Conservation (phyloP, 2,113 vertebrate species). For the Coryphaenoides rupestris region DNA sequence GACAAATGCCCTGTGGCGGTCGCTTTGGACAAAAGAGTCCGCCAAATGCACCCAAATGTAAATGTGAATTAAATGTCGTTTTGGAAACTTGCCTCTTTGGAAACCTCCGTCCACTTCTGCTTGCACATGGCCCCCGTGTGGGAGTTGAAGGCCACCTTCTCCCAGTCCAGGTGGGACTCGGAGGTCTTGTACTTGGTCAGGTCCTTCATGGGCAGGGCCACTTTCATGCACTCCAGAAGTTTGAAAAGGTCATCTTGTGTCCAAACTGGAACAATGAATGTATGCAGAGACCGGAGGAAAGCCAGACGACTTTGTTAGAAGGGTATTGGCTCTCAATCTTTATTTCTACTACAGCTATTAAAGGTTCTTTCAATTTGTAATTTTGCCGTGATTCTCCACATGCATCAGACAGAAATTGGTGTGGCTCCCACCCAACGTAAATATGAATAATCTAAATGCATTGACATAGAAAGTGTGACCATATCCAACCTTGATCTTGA, state of each 20-base stretch:
- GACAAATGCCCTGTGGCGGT: too few species aligned
- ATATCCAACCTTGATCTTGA: constrained; percentile 83
- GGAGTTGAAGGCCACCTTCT: constrained; percentile 93
- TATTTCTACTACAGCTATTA: too few species aligned
- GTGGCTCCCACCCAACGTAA: too few species aligned
- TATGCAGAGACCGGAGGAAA: neutral
- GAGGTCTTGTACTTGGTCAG: constrained; percentile 95
- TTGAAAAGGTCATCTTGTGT: constrained; percentile 91
- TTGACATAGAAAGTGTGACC: too few species aligned
- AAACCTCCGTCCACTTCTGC: constrained; percentile 93
- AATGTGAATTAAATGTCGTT: neutral
- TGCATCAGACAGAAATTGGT: too few species aligned
- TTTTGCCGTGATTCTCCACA: too few species aligned
- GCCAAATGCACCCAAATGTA: neutral
- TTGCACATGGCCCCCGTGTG: constrained; percentile 95
- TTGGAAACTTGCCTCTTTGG: constrained; percentile 79
- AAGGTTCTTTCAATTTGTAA: too few species aligned
- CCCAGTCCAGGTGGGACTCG: constrained; percentile 95
- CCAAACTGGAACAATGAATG: constrained; percentile 81
- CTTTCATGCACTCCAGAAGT: constrained; percentile 91
- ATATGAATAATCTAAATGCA: too few species aligned
- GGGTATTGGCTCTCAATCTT: too few species aligned
- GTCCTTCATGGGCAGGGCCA: constrained; percentile 89
- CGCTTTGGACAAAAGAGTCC: neutral
- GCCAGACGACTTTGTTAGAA: neutral